Base-by-base conservation (phyloP, 2,888 invertebrate species). In the Podabrus alpinus region DNA sequence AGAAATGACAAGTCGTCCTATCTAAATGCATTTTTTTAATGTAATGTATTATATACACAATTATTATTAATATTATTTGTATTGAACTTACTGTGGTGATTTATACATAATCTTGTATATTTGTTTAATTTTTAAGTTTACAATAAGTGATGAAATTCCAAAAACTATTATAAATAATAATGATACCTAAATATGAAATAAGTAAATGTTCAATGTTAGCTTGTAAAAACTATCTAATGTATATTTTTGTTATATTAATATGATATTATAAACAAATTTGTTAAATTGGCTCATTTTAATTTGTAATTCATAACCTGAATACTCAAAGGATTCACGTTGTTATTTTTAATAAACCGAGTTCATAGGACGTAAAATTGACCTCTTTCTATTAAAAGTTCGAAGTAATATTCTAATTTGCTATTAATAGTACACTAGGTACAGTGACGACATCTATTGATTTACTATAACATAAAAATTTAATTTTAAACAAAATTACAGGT, bases 31-130 rank as follows among this genome's bases (percentile, higher is more conserved):
- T 66, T 64, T 66, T 59, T 69, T 25, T 72, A 69, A 68, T 69
- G 29, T 72, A 69, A 68, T 16, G 59, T 67, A 59, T 61, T 72
- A 66, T 67, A 21, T 66, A 21, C 66, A 67, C 13, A 59, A 17
- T 66, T 66, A 25, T 15, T 25, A 16, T 16, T 67, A 45, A 11
- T 66, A 72, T 62, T 75, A 11, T 66, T 71, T 71, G 29, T 68
- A 70, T 74, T 71, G 70, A 71, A 74, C 72, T 69, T 29, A 73
- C 76, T 76, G 76, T 76, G 76, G 76, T 76, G 73, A 73, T 75
- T 74, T 68, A 19, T 69, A 73, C 68, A 29, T 72, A 60, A 66
- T 66, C 69, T 60, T 62, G 69, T 67, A 17, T 19, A n/a, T 69
- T 62, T 66, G 61, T 66, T 59, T 69, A 45, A 59, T 59, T 16